Evolutionary conservation across 2,113 vertebrate genomes (phyloP).

Genomic region (Cromileptes altivelis): DNA sequence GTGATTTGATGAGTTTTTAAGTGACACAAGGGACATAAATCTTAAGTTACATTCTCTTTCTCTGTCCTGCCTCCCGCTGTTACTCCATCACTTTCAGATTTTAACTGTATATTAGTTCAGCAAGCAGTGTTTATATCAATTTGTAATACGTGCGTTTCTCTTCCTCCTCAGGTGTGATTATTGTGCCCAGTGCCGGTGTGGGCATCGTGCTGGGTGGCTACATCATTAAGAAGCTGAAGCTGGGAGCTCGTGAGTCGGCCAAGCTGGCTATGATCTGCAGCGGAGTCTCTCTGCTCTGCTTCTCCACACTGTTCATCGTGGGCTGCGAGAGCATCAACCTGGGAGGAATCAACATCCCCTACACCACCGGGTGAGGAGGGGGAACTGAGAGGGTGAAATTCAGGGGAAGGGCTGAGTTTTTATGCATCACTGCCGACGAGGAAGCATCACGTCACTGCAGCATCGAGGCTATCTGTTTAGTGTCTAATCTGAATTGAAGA

Average conservation of each 20-base stretch:
- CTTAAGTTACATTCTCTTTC: background rate
- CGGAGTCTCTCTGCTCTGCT: conserved; percentile 95
- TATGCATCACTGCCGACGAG: background rate
- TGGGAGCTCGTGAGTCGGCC: conserved; percentile 95
- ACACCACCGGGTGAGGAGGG: conserved; percentile 90
- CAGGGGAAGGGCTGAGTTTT: background rate
- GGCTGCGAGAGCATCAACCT: conserved; percentile 98
- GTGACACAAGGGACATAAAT: background rate
- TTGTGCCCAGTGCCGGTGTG: conserved; percentile 96
- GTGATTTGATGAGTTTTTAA: background rate
- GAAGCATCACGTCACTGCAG: background rate
- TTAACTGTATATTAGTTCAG: background rate
- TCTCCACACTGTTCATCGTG: conserved; percentile 98
- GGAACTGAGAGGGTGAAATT: background rate
- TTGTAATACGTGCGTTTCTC: background rate
- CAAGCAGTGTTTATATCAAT: background rate
- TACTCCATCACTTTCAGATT: background rate
- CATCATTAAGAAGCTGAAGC: conserved; percentile 98
- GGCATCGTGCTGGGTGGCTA: conserved; percentile 97
- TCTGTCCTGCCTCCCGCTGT: background rate
- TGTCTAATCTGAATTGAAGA: background rate
- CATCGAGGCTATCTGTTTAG: background rate
- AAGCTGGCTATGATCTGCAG: conserved; percentile 99
- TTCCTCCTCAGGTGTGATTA: conserved; percentile 90
- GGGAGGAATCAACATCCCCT: conserved; percentile 98